These are phyloP conservation scores for Apodemus sylvaticus DNA, from an alignment of 2,113 vertebrate genomes.

Conservation along the genomic window DNA sequence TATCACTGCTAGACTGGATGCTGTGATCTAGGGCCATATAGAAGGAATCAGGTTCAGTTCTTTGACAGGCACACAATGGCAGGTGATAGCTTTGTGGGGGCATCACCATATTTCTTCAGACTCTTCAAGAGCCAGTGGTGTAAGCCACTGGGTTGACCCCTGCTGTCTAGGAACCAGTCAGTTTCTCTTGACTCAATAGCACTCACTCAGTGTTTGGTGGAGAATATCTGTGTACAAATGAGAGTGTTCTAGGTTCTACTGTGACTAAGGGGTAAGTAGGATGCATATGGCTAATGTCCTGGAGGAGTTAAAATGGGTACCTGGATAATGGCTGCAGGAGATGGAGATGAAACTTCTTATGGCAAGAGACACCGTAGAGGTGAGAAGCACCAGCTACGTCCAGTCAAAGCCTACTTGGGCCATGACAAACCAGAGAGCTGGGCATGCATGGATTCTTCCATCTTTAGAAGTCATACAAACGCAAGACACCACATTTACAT, in stretches of 20 bases:
- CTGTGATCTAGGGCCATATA: neutral
- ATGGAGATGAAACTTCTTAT: neutral
- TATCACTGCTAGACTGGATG: neutral
- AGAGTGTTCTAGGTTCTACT: neutral
- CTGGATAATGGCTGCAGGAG: neutral
- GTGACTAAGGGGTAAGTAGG: neutral
- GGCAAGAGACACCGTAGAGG: neutral
- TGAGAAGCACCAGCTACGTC: neutral
- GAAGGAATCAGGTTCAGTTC: neutral
- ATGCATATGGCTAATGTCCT: neutral
- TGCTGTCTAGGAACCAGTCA: neutral
- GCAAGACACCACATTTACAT: neutral
- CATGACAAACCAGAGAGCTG: neutral
- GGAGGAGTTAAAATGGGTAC: neutral
- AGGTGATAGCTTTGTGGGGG: neutral
- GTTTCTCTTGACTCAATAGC: neutral
- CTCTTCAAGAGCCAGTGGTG: neutral
- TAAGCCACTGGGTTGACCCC: neutral
- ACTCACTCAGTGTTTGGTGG: neutral
- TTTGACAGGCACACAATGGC: neutral
- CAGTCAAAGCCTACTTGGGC: neutral
- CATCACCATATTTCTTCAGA: neutral
- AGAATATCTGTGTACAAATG: neutral
- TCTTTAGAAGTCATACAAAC: neutral
- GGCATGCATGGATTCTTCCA: neutral